Conservation (phyloP, 2,797 vertebrate genomes). For the Myotis daubentonii region DNA sequence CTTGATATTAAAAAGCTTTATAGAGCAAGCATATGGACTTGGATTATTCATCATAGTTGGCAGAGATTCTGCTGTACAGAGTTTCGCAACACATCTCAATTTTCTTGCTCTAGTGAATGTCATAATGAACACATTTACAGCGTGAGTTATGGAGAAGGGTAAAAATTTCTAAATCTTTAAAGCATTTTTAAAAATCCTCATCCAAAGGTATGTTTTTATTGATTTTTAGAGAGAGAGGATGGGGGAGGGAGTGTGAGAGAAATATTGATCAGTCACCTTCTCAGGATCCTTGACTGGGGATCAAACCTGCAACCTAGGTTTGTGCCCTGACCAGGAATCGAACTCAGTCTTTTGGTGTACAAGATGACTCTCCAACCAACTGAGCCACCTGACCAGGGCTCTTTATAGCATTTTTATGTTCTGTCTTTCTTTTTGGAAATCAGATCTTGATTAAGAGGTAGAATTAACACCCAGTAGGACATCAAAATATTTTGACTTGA, state of each 20-base stretch:
- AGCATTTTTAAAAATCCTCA: conserved; percentile 65
- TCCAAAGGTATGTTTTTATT: not conserved
- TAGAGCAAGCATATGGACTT: conserved; percentile 60
- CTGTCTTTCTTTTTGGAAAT: conserved; percentile 79
- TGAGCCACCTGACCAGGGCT: not conserved
- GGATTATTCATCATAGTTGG: conserved; percentile 72
- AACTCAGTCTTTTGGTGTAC: not conserved
- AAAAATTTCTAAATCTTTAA: conserved; percentile 77
- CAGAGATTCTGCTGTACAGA: conserved; percentile 62
- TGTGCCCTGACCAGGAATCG: not conserved
- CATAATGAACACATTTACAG: conserved; percentile 69
- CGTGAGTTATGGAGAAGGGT: conserved; percentile 70
- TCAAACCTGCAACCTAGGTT: not conserved
- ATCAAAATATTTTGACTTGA: conserved; percentile 74
- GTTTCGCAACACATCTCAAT: conserved; percentile 73
- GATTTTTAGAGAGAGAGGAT: not conserved
- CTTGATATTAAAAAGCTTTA: conserved; percentile 54
- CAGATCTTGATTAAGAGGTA: conserved; percentile 79
- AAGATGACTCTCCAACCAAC: not conserved
- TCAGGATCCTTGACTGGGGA: not conserved
- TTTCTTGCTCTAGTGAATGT: conserved; percentile 72
- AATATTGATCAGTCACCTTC: not conserved
- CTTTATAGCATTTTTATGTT: conserved; percentile 79
- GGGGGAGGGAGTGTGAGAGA: not conserved
- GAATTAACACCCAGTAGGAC: conserved; percentile 80